These are phyloP conservation scores for Ormyrus rosae DNA, from an alignment of 2,888 invertebrate species.

Conservation along the genomic window DNA sequence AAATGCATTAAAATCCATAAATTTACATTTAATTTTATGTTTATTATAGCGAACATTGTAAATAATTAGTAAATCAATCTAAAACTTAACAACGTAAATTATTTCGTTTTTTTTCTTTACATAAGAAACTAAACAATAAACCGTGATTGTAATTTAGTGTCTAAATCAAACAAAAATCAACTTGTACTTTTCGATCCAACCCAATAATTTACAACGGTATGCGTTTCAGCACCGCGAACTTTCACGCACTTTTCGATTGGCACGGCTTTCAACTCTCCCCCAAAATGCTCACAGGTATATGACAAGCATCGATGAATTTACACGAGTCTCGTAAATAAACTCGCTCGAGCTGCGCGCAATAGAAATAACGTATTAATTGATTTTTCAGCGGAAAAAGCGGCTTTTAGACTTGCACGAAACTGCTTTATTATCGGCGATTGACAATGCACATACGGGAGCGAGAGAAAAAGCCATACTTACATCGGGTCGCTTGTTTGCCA, in stretches of 20 bases:
- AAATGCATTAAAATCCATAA: too few relatives aligned
- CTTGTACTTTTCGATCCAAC: conserved; percentile 13
- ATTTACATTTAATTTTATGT: too few relatives aligned
- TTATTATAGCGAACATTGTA: too few relatives aligned
- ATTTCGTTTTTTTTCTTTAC: conserved; percentile 9
- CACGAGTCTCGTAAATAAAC: conserved; percentile 36
- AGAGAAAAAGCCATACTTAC: too few relatives aligned
- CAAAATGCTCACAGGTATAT: conserved; percentile 9
- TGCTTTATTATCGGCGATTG: neutral
- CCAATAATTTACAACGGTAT: conserved; percentile 33
- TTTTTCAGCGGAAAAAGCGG: neutral
- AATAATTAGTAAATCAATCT: too few relatives aligned
- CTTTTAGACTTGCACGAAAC: neutral
- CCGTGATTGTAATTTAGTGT: neutral
- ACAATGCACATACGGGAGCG: neutral
- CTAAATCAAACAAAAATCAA: conserved; percentile 8
- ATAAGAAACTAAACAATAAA: conserved; percentile 26
- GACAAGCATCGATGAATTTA: conserved; percentile 29
- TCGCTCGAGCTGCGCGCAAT: neutral
- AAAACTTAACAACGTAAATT: too few relatives aligned
- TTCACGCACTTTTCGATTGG: conserved; percentile 4
- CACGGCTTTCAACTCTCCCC: neutral
- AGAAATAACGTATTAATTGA: conserved; percentile 32
- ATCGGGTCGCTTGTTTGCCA: too few relatives aligned
- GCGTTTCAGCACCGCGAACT: conserved; percentile 18